Evolutionary conservation across 2,797 vertebrate genomes (phyloP).

Genomic region (Sphenopsis melanotis): DNA sequence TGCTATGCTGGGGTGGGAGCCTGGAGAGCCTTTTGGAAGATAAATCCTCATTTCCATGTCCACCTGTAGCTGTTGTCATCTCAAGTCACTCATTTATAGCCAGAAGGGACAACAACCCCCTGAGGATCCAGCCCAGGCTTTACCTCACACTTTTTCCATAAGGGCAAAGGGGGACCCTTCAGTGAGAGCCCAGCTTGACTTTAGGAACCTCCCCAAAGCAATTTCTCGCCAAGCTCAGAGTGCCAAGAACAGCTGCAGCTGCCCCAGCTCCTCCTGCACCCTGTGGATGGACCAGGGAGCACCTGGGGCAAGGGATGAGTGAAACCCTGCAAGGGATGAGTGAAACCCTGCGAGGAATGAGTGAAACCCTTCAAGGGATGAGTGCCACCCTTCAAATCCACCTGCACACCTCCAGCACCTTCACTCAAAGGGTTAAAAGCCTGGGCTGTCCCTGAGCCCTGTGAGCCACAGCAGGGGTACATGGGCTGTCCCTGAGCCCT

Average conservation of each 20-base stretch:
- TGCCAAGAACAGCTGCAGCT: neutral
- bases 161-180: neutral
- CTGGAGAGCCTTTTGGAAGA: neutral
- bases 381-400: neutral
- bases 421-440: neutral
- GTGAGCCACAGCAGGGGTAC: too few relatives aligned
- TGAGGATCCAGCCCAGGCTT: neutral
- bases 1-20: neutral
- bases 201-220: neutral
- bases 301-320: neutral
- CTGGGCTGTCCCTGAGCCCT: neutral
- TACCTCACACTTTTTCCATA: accelerated
- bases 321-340: too few relatives aligned
- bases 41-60: neutral
- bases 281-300: neutral
- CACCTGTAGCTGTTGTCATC: neutral
- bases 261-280: neutral
- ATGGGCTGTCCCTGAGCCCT: neutral
- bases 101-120: neutral
- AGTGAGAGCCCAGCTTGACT: neutral
- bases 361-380: too few relatives aligned
- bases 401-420: neutral
- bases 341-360: too few relatives aligned
- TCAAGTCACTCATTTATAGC: neutral
- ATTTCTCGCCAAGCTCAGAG: neutral